Evolutionary conservation across 2,113 vertebrate genomes (phyloP).

Genomic region (Cyphomyrus discorhynchus): DNA sequence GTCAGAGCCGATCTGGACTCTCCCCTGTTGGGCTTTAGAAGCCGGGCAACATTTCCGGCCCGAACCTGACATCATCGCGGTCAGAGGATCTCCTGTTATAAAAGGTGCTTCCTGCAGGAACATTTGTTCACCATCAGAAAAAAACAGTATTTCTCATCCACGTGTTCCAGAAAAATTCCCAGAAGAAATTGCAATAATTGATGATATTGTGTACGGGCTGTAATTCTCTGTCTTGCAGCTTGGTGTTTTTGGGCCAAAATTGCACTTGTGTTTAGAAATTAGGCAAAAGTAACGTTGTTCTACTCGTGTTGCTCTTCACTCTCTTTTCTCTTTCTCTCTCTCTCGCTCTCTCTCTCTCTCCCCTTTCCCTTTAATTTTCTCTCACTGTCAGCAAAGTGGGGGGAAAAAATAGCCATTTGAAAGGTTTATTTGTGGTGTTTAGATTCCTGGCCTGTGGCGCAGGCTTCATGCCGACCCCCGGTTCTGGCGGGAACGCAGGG

Average conservation of each 20-base stretch:
- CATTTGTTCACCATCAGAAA: not conserved
- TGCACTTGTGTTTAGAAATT: not conserved
- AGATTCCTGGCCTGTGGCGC: too few relatives aligned
- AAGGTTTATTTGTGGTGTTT: slow-evolving; percentile 10
- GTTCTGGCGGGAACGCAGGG: not conserved
- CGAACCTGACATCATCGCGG: not conserved
- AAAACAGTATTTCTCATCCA: not conserved
- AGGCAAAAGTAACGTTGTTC: not conserved
- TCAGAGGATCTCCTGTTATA: not conserved
- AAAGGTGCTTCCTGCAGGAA: not conserved
- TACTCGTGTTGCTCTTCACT: not conserved
- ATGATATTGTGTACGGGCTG: not conserved
- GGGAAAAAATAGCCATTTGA: not conserved
- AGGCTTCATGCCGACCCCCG: not conserved
- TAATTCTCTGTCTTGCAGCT: not conserved
- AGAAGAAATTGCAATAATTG: not conserved
- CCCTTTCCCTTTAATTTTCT: not conserved
- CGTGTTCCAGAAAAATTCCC: not conserved
- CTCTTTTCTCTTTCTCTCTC: not conserved
- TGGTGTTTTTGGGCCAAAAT: not conserved
- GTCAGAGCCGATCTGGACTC: not conserved
- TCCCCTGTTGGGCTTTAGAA: not conserved
- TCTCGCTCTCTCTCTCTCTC: not conserved
- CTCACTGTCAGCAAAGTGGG: not conserved
- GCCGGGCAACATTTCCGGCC: not conserved